A percentile compares a stretch with the other conserved stretches of the same genome.
Conservation (phyloP, 2,888 invertebrate genomes). For the Mechanitis messenoides region DNA sequence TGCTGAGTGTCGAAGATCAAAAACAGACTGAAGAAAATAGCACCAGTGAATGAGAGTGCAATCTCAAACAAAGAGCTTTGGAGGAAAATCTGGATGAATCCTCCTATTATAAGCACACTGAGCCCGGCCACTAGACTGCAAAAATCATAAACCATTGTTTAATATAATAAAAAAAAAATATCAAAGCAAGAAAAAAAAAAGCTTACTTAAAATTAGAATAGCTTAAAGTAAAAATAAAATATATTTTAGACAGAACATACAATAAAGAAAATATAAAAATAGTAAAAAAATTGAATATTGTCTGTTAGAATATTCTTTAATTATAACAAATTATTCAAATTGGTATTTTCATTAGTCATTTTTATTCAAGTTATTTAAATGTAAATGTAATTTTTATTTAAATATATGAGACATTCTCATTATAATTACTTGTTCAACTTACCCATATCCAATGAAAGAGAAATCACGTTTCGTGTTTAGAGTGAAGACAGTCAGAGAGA, state of each 20-base stretch:
- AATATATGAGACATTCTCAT: not conserved
- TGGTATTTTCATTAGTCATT: too few species aligned
- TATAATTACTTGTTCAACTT: constrained; percentile 42
- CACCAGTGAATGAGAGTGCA: constrained; percentile 83
- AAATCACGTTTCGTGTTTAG: constrained; percentile 91
- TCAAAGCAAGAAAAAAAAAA: not conserved
- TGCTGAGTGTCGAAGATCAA: constrained; percentile 90
- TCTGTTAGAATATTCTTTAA: too few species aligned
- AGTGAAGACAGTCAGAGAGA: constrained; percentile 86
- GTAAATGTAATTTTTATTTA: too few species aligned
- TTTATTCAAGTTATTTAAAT: too few species aligned
- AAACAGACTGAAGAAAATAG: constrained; percentile 86
- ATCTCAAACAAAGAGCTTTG: constrained; percentile 84
- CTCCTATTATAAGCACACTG: constrained; percentile 81
- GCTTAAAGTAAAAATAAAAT: too few species aligned
- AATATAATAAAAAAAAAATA: not conserved
- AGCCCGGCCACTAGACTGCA: constrained; percentile 81
- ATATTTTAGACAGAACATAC: too few species aligned
- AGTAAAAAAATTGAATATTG: too few species aligned
- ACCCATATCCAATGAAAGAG: constrained; percentile 86
- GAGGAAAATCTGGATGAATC: constrained; percentile 84
- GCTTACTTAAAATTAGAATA: too few species aligned
- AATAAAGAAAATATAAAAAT: too few species aligned
- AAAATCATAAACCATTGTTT: constrained; percentile 14
- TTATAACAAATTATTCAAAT: too few species aligned